Conservation (phyloP, 64 coral and sea anemone genomes). For the Anthopleura sola region DNA sequence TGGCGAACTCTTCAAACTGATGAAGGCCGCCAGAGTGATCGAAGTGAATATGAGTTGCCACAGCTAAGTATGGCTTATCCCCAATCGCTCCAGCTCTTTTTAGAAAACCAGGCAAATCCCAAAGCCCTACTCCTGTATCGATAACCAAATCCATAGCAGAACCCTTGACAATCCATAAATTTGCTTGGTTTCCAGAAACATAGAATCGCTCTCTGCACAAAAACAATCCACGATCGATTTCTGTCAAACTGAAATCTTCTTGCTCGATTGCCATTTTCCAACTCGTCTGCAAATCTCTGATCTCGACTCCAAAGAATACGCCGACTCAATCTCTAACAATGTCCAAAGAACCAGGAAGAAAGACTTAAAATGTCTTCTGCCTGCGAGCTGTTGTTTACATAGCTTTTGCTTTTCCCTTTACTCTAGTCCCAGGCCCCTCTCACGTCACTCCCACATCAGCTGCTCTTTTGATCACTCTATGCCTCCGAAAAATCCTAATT, state of each 20-base stretch:
- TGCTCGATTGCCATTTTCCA: not conserved
- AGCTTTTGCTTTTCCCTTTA: constrained; percentile 4
- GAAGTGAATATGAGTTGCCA: constrained; percentile 79
- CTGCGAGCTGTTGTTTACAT: not conserved
- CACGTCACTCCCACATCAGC: constrained; percentile 20
- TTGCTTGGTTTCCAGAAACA: constrained; percentile 65
- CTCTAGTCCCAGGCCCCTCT: constrained; percentile 16
- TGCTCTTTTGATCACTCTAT: not conserved
- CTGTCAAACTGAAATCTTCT: constrained; percentile 23
- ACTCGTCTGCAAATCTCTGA: not conserved
- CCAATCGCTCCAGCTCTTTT: constrained; percentile 54
- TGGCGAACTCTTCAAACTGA: constrained; percentile 81
- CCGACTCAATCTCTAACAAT: too few relatives aligned
- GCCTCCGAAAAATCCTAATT: not conserved
- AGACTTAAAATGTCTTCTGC: not conserved
- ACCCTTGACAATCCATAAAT: constrained; percentile 76
- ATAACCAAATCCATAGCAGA: constrained; percentile 58
- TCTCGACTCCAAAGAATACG: not conserved
- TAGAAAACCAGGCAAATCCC: constrained; percentile 72
- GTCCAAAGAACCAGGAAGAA: not conserved
- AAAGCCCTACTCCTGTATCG: constrained; percentile 71
- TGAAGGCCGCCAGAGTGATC: constrained; percentile 79
- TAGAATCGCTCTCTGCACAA: constrained; percentile 66
- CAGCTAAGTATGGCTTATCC: constrained; percentile 61
- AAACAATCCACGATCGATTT: constrained; percentile 33